These are phyloP conservation scores for Drosophila paucipuncta DNA, from an alignment of 2,888 invertebrate species.

Conservation along the genomic window DNA sequence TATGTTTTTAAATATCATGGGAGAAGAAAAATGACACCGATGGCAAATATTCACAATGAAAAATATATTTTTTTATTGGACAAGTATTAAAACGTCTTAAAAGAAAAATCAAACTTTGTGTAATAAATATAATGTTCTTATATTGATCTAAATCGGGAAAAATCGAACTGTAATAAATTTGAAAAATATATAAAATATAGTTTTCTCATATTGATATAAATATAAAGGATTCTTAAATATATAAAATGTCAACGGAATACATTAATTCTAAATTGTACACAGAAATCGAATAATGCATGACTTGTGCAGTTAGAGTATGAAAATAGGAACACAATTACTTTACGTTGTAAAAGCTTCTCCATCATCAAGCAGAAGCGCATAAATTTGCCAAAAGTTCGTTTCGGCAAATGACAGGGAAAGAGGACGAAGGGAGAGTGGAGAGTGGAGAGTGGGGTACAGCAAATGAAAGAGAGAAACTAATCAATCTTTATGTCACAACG, in stretches of 20 bases:
- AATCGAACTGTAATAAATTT: not conserved
- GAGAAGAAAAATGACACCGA: too few relatives aligned
- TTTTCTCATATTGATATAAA: not conserved
- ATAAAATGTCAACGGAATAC: not conserved
- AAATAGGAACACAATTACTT: constrained; percentile 46
- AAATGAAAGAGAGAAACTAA: constrained; percentile 60
- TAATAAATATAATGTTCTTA: not conserved
- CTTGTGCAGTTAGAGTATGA: constrained; percentile 25
- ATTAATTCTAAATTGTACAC: not conserved
- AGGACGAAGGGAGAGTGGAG: not conserved
- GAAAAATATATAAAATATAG: not conserved
- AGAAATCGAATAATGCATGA: not conserved
- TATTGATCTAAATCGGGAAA: not conserved
- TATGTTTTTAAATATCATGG: too few relatives aligned
- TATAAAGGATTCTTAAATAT: not conserved
- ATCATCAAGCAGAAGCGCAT: constrained; percentile 65
- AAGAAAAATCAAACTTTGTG: not conserved
- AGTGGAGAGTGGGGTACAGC: not conserved
- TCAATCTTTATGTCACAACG: constrained; percentile 76
- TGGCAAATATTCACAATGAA: too few relatives aligned
- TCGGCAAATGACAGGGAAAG: not conserved
- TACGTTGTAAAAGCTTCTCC: constrained; percentile 57
- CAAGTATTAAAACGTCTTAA: not conserved
- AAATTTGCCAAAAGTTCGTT: constrained; percentile 65
- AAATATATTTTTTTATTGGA: not conserved